Base-by-base conservation (phyloP, 2,888 invertebrate species). In the Andricus curvator region DNA sequence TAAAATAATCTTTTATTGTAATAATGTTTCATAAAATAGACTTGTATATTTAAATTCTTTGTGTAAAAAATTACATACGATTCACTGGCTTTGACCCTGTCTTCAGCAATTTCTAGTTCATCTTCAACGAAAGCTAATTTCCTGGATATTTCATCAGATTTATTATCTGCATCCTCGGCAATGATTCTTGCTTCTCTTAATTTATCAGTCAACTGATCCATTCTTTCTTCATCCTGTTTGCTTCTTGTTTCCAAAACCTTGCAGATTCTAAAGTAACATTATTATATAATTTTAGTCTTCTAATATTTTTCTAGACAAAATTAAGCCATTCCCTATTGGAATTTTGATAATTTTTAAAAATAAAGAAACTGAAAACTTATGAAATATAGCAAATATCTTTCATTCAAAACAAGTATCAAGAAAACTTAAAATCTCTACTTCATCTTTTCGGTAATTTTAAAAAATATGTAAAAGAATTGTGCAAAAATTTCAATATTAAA, bases 131-230 rank as follows among this genome's bases (percentile, higher is more conserved):
- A 94, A 83, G 95, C 95, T 91, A 95, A 93, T 92, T 95, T 95
- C 88, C 95, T 94, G 85, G 95, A 95, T 89, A 95, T 94, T 94
- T 96, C 95, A 91, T 96, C 95, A 86, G 95, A 96, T 93, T 95
- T 95, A 84, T 94, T 93, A 89, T 96, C 96, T 76, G 95, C 95
- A 89, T 96, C 96, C 90, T 96, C 96, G 76, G 95, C 95, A 87
- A 95, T 95, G 87, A 94, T 93, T 90, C 95, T 94, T 85, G 95
- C 95, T 88, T 95, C 95, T 90, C 95, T 95, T 84, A 96, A 93
- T 89, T 95, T 95, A 78, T 94, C 93, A 90, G 95, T 95, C 88
- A 96, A 92, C 82, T 94, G 93, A 88, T 94, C 94, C 92, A 96
- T 95, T 85, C 95, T 93, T 88, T 96, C 95, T 87, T 96, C 95